A percentile compares a stretch with the other conserved stretches of the same genome.
Conservation (phyloP, 2,888 invertebrate genomes). For the Drosophila lacicola region DNA sequence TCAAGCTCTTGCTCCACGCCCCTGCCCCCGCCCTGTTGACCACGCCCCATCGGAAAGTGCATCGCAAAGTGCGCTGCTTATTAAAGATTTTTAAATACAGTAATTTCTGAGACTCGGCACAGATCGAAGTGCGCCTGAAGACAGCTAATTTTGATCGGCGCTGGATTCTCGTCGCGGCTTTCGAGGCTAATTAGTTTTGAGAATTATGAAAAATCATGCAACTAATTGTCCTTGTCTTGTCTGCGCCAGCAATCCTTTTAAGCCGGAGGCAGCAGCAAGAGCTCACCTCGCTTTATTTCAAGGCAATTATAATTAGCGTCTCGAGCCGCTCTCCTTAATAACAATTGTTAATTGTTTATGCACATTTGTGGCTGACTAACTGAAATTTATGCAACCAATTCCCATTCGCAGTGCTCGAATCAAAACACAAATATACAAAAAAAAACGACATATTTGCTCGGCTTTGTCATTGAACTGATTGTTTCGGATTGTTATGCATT, state of each 20-base stretch:
- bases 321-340: slow-evolving; percentile 27
- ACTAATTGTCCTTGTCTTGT: slow-evolving; percentile 60
- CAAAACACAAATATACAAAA: slow-evolving; percentile 15
- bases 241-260: slow-evolving; percentile 69
- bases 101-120: slow-evolving; percentile 53
- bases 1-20: slow-evolving; percentile 18
- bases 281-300: neutral
- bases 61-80: slow-evolving; percentile 57
- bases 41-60: slow-evolving; percentile 42
- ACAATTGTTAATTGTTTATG: slow-evolving; percentile 66
- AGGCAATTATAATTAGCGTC: slow-evolving; percentile 51
- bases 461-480: slow-evolving; percentile 75
- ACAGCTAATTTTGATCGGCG: slow-evolving; percentile 68
- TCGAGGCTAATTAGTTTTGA: slow-evolving; percentile 63
- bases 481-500: slow-evolving; percentile 46
- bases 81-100: slow-evolving; percentile 79
- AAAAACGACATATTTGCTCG: slow-evolving; percentile 58
- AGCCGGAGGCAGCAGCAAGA: slow-evolving; percentile 26
- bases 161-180: slow-evolving; percentile 34
- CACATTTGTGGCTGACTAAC: slow-evolving; percentile 67
- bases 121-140: slow-evolving; percentile 22
- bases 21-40: slow-evolving; percentile 4
- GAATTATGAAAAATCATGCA: slow-evolving; percentile 72
- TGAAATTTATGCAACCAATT: slow-evolving; percentile 71
- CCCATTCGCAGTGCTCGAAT: slow-evolving; percentile 31